Evolutionary conservation across 2,888 invertebrate species (phyloP), one percentile per base, ranked within the genome.

Genomic region (Campoletis raptor): DNA sequence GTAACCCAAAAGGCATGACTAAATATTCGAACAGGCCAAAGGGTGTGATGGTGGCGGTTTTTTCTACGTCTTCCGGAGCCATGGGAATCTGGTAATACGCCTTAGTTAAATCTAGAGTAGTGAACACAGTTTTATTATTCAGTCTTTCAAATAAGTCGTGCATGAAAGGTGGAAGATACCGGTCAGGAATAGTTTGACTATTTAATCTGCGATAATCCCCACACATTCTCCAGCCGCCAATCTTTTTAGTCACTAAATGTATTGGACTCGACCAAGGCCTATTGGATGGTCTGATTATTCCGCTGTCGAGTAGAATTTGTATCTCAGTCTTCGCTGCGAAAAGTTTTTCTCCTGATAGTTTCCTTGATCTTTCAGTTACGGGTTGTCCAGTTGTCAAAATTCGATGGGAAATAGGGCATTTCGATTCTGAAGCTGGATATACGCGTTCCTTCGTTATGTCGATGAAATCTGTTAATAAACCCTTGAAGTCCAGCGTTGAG

Each of bases 241-340:
- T 40, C 57, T 85, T 81, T 83, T 91, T 92, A 18, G 85, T 87
- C 10, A 86, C 89, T 64, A 92, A 42, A 66, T 89, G 90, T 0
- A 92, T 87, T 45, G 90, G 90, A 30, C 85, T 89, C 9, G 90
- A 81, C 92, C 90, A 92, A 0, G 88, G 85, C 42, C 94, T 93
- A 4, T 91, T 92, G 0, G 94, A 94, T 0, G 93, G 94, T 15
- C 94, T 88, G 52, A 93, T 92, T 6, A 94, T 94, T 0, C 93
- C 94, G 36, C 90, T 83, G 36, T 94, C 90, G n/a, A 91, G 87
- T 92, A 94, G 90, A 0, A 70, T 6, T 2, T 87, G 30, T 80
- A 93, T 93, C 79, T 93, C 92, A 5, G 88, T 81, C 74, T 91
- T 92, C 0, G 92, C 92, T 7, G 89, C 89, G 6, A 69, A 40